Percentiles rank a stretch among this genome's conserved stretches.
Conservation (phyloP, 2,113 vertebrate species). For the Triplophysa tibetana region DNA sequence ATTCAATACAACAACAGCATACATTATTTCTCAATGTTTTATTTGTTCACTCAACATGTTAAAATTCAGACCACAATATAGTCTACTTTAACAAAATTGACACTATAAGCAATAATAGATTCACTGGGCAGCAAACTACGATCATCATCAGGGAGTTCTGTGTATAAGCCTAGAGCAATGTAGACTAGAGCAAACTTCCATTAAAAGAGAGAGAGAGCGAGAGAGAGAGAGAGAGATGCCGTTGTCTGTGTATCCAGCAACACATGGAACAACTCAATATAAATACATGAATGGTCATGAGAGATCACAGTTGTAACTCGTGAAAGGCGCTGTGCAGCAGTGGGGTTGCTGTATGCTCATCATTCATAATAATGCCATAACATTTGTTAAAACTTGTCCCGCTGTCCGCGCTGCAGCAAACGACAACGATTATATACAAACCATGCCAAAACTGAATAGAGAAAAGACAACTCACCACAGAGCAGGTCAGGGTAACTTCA, state of each 20-base stretch:
- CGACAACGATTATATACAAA: neutral
- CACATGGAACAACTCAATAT: slow-evolving; percentile 17
- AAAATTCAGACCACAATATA: neutral
- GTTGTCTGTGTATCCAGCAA: neutral
- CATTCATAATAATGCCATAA: neutral
- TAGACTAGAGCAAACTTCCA: no score
- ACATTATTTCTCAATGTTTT: neutral
- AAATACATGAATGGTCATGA: slow-evolving; percentile 35
- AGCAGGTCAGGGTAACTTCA: slow-evolving; percentile 55
- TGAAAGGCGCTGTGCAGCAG: slow-evolving; percentile 4
- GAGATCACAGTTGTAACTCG: slow-evolving; percentile 28
- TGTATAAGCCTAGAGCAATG: neutral
- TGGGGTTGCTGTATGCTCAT: neutral
- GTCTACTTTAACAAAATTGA: neutral
- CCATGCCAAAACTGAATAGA: neutral
- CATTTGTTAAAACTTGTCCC: slow-evolving; percentile 21
- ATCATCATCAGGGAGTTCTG: no score
- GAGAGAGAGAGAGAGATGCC: neutral
- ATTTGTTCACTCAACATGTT: neutral
- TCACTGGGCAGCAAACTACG: neutral
- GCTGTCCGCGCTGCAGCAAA: neutral
- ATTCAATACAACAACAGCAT: neutral
- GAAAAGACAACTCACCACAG: slow-evolving; percentile 68
- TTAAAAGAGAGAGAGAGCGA: neutral
- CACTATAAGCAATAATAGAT: no score